These are phyloP conservation scores for Ostrea denselamellosa DNA, from an alignment of 1,140 invertebrate species.

Conservation along the genomic window DNA sequence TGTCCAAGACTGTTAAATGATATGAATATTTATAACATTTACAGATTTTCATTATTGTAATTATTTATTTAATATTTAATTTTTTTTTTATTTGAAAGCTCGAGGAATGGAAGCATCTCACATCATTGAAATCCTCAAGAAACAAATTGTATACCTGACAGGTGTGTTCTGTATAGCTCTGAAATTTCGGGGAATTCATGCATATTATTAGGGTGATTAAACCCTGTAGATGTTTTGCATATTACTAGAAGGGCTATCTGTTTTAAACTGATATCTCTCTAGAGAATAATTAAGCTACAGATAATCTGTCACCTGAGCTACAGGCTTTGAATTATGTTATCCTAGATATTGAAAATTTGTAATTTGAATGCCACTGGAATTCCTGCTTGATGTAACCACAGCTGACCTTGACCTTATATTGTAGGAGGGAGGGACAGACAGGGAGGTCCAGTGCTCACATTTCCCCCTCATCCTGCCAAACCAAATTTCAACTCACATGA, in stretches of 20 bases:
- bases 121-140: constrained; percentile 68
- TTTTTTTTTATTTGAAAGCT: constrained; percentile 79
- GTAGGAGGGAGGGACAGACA: constrained; percentile 74
- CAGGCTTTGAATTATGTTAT: no score
- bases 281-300: no score
- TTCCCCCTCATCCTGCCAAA: constrained; percentile 67
- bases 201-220: background rate
- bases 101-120: constrained; percentile 76
- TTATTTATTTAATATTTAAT: background rate
- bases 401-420: background rate
- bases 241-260: no score
- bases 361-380: no score
- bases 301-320: no score
- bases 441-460: constrained; percentile 76
- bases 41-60: no score
- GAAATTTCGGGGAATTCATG: background rate
- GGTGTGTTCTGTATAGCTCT: constrained; percentile 56
- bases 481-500: constrained; percentile 67
- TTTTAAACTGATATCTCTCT: no score
- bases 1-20: no score
- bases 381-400: background rate
- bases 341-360: no score
- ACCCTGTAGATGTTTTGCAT: background rate
- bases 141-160: constrained; percentile 69
- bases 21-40: no score